A percentile compares a stretch with the other conserved stretches of the same genome.
Evolutionary conservation across 2,113 vertebrate genomes (phyloP).

Genomic region (Vicugna pacos): DNA sequence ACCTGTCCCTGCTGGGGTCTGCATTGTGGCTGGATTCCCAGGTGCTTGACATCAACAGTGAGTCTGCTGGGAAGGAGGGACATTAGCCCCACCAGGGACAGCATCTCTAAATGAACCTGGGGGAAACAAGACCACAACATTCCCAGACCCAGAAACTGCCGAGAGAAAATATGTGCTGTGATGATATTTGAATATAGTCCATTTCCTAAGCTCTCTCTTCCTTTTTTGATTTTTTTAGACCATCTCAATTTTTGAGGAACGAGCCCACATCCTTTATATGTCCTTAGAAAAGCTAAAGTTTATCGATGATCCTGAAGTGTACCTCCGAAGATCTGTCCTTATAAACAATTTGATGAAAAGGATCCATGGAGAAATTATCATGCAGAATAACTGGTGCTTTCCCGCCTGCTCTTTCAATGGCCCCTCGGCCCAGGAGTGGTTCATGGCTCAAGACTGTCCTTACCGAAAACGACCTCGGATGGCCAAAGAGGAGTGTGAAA

Average conservation of each 20-base stretch:
- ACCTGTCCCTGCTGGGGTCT: not conserved
- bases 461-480: constrained; percentile 94
- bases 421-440: constrained; percentile 90
- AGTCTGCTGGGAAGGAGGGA: not conserved
- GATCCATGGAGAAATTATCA: constrained; percentile 94
- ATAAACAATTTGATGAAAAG: constrained; percentile 98
- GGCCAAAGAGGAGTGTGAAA: constrained; percentile 92
- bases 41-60: not conserved
- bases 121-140: not conserved
- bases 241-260: constrained; percentile 94
- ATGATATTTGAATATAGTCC: not conserved
- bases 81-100: fast-evolving
- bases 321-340: constrained; percentile 96
- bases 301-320: constrained; percentile 97
- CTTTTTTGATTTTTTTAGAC: constrained; percentile 87
- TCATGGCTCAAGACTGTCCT: constrained; percentile 91
- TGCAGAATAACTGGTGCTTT: constrained; percentile 97
- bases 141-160: not conserved
- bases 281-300: constrained; percentile 98
- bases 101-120: not conserved
- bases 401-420: constrained; percentile 88
- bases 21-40: not conserved
- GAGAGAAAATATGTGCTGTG: not conserved
- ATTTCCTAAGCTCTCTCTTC: constrained; percentile 50
- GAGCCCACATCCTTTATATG: constrained; percentile 96